Base-by-base conservation (phyloP, 2,113 vertebrate genomes). In the Thomomys bottae region DNA sequence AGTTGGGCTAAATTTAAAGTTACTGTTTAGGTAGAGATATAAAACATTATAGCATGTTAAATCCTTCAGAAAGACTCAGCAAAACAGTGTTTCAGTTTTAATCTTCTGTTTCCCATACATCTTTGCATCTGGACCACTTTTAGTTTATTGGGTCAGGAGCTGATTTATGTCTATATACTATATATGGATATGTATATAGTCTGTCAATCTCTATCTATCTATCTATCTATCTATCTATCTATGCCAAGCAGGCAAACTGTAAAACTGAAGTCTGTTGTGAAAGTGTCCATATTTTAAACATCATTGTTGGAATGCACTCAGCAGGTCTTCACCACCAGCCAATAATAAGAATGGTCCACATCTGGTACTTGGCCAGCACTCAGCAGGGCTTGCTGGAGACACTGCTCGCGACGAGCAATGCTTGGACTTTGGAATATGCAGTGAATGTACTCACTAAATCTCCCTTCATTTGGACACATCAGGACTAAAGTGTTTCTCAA, bases 381-480 rank as follows among this genome's bases (percentile, higher is more conserved):
- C 12, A 32, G 72, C 15, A 23, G 4, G 5, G 8, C n/a, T 26
- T 40, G 10, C 2, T 30, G 2, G 8, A 42, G 11, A 73, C 49
- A 17, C 26, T 3, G 30, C 5, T 11, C 6, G 4, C 15, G 18
- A 32, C 3, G n/a, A n/a, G n/a, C n/a, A n/a, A 3, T 18, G 8
- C 6, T 28, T 23, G 17, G 20, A 6, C 17, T 82, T 40, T 2
- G 34, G 28, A 40, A 38, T 12, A 2, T 3, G 8, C 2, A 3
- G 23, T 34, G 6, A 9, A 34, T 5, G 23, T 14, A 1, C 3
- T 45, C 68, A 3, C 11, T 34, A 76, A 75, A 26, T 17, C 23
- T 17, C 6, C 3, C 34, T 75, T 70, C 10, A 4, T 5, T 40
- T 18, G 49, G 49, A 54, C 49, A 54, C 15, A 17, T 54, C 49